Evolutionary conservation across 2,888 invertebrate species (phyloP).

Genomic region (Apodemia duryi): DNA sequence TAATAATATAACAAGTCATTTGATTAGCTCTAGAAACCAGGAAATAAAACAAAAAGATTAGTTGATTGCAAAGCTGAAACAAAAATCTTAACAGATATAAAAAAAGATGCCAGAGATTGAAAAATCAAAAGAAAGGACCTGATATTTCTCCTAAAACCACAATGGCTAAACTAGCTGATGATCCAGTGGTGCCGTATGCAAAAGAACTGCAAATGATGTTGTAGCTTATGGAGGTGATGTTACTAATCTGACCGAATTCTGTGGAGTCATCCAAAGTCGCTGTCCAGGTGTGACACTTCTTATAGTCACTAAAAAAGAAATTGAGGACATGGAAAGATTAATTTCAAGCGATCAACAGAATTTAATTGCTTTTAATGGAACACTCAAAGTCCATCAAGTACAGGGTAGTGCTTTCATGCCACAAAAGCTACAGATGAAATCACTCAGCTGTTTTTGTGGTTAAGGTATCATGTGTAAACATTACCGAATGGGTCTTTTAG

Average conservation of each 20-base stretch:
- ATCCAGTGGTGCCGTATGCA: conserved; percentile 15
- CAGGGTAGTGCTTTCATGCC: conserved; percentile 17
- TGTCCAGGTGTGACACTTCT: not conserved
- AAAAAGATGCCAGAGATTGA: conserved; percentile 23
- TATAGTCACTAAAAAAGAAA: not conserved
- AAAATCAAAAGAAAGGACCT: conserved; percentile 20
- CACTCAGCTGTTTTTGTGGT: conserved; percentile 20
- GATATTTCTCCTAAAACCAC: conserved; percentile 20
- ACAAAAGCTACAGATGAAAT: conserved; percentile 16
- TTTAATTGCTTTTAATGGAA: conserved; percentile 18
- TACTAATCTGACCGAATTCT: not conserved
- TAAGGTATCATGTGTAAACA: too few species aligned
- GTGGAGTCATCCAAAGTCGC: not conserved
- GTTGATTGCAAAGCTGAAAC: not conserved
- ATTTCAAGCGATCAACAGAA: not conserved
- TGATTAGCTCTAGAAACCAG: not conserved
- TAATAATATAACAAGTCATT: too few species aligned
- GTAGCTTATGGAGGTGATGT: not conserved
- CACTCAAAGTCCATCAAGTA: conserved; percentile 18
- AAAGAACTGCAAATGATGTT: not conserved
- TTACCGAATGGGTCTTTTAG: too few species aligned
- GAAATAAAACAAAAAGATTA: not conserved
- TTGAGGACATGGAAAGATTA: not conserved
- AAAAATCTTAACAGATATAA: not conserved
- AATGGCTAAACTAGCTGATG: not conserved